A percentile compares a stretch with the other conserved stretches of the same genome.
phyloP scores from a whole-genome alignment of 2,113 vertebrate species.

The Micronisus gabar region DNA sequence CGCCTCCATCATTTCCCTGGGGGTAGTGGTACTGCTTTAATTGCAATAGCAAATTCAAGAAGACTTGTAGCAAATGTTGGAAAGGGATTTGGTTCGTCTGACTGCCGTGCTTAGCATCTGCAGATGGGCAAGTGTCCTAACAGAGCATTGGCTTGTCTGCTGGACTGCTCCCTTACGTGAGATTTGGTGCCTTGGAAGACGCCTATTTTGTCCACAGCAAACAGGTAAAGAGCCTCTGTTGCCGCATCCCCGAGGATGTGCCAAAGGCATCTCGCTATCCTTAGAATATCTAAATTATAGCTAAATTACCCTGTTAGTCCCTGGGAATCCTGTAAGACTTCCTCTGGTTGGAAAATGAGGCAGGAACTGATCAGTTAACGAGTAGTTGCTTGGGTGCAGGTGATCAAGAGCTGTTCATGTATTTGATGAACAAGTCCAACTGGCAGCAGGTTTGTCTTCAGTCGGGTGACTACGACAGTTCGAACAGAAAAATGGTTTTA shows the following conservation, averaged over 20 bases:
- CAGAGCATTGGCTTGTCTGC: neutral
- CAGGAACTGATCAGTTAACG: neutral
- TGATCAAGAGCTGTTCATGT: neutral
- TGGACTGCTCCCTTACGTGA: neutral
- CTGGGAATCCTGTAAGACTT: neutral
- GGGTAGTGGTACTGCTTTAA: neutral
- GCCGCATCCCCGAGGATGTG: neutral
- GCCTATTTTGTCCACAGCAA: accelerated
- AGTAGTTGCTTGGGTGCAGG: neutral
- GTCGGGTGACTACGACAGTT: accelerated
- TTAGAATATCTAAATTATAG: neutral
- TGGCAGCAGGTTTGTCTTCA: neutral
- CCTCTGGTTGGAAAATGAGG: neutral
- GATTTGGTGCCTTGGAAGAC: neutral
- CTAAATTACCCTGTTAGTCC: neutral
- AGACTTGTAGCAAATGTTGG: neutral
- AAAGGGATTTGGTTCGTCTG: neutral
- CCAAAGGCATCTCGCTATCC: neutral
- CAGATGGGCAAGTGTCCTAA: neutral
- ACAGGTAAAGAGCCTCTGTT: neutral
- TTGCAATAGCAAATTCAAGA: neutral
- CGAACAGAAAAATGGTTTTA: neutral
- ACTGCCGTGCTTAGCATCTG: neutral
- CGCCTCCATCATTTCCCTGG: accelerated
- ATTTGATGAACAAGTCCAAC: neutral